Base-by-base conservation (phyloP, 1,140 invertebrate genomes). In the Sinella curviseta region DNA sequence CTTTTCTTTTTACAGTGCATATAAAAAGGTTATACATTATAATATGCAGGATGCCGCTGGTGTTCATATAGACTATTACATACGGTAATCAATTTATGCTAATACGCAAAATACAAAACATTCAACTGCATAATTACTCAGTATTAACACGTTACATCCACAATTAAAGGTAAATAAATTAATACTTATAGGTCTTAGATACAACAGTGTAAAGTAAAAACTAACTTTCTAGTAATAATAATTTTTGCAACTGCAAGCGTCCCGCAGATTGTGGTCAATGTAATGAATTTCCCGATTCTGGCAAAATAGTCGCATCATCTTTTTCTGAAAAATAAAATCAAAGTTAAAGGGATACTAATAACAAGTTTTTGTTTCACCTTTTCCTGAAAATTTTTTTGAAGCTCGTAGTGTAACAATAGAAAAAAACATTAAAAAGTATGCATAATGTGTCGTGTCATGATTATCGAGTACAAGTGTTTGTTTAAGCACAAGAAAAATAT, bases 201-300 rank as follows among this genome's bases (percentile, higher is more conserved):
- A 26, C 4, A 60, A 3, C 4, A n/a, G 12, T 60, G 24, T 70
- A 70, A 70, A 70, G 26, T 30, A 70, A 12, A 60, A 70, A n/a
- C n/a, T n/a, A n/a, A n/a, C n/a, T n/a, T n/a, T n/a, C 65, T 70
- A 70, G 12, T 33, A 70, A 24, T 70, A 70, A 33, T 70, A 70
- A 33, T 70, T 70, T 33, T 70, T 70, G n/a, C 65, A 70, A 14
- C 65, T 30, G 30, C 65, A 70, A 70, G 65, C 65, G 31, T 70
- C 65, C 30, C 65, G 2, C 30, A 70, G 31, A 30, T 70, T 70
- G 31, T 70, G 65, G 31, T 70, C 65, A 31, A 70, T 70, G 30
- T 70, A 70, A 24, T 70, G 65, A n/a, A 70, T 70, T 70, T 70
- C 65, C 30, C 65, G 65, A 70, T 70, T 70, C 31, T 70, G 65